Conservation (phyloP, 1,140 invertebrate genomes). For the Steinernema khuongi region DNA sequence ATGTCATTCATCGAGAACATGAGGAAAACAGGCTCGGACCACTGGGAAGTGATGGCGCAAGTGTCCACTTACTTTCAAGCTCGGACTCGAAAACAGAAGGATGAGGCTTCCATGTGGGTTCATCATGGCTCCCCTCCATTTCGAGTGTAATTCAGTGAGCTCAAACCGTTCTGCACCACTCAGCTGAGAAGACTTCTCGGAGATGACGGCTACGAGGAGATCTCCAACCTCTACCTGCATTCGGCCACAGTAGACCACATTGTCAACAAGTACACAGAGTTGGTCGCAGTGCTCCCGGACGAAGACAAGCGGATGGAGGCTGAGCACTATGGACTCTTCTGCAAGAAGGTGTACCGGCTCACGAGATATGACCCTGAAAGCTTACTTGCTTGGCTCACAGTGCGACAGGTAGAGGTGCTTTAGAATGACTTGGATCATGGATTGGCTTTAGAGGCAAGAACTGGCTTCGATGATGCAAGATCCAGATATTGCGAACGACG, state of each 20-base stretch:
- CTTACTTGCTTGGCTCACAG: not conserved
- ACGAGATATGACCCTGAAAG: not conserved
- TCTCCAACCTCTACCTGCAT: not conserved
- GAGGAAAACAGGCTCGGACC: not conserved
- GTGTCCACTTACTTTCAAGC: not conserved
- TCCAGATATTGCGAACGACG: not conserved
- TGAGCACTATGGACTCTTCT: constrained; percentile 3
- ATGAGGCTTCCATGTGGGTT: not conserved
- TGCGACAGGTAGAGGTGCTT: no score
- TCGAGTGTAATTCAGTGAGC: not conserved
- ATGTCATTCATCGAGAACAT: not conserved
- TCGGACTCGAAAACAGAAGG: not conserved
- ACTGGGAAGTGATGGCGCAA: constrained; percentile 1
- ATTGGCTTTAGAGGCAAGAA: not conserved
- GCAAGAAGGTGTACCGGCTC: not conserved
- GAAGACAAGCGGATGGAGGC: constrained; percentile 3
- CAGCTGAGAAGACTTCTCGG: not conserved
- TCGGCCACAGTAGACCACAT: not conserved
- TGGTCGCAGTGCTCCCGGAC: not conserved
- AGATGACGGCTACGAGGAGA: not conserved
- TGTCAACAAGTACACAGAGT: not conserved
- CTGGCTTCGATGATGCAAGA: not conserved
- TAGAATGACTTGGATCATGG: no score
- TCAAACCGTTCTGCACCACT: not conserved
- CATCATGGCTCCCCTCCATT: not conserved